phyloP scores from a whole-genome alignment of 2,113 vertebrate species.

The Thryonomys swinderianus region DNA sequence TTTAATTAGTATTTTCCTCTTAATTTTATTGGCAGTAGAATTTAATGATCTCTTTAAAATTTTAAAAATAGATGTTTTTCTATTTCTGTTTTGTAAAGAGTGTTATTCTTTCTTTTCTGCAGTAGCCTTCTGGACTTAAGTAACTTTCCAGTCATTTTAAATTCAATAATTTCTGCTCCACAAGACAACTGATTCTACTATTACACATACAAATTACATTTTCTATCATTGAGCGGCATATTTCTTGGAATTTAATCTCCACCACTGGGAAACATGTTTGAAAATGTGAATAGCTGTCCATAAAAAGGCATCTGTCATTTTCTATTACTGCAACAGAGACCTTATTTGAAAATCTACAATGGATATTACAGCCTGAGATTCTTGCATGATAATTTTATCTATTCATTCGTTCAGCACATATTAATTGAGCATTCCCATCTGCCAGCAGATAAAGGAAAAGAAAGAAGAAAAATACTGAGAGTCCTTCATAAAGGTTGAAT shows the following conservation, averaged over 20 bases:
- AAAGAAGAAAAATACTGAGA: background rate
- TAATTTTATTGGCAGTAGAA: background rate
- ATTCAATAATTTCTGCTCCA: slow-evolving; percentile 5
- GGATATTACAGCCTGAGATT: background rate
- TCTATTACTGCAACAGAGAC: background rate
- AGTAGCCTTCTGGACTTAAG: background rate
- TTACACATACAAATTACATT: background rate
- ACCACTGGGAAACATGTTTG: background rate
- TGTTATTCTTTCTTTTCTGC: background rate
- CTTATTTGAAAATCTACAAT: background rate
- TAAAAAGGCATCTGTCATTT: background rate
- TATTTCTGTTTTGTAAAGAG: background rate
- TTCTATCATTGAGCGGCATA: background rate
- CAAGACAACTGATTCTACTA: background rate
- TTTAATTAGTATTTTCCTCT: background rate
- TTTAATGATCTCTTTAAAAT: background rate
- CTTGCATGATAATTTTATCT: slow-evolving; percentile 5
- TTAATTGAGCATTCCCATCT: background rate
- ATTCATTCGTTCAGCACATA: background rate
- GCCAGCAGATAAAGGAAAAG: background rate
- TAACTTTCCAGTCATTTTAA: background rate
- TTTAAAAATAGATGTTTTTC: background rate
- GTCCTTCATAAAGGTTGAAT: background rate
- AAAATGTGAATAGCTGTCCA: slow-evolving; percentile 1
- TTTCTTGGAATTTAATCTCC: slow-evolving; percentile 31